Evolutionary conservation across 2,888 invertebrate genomes (phyloP).

Genomic region (Antheraea yamamai): DNA sequence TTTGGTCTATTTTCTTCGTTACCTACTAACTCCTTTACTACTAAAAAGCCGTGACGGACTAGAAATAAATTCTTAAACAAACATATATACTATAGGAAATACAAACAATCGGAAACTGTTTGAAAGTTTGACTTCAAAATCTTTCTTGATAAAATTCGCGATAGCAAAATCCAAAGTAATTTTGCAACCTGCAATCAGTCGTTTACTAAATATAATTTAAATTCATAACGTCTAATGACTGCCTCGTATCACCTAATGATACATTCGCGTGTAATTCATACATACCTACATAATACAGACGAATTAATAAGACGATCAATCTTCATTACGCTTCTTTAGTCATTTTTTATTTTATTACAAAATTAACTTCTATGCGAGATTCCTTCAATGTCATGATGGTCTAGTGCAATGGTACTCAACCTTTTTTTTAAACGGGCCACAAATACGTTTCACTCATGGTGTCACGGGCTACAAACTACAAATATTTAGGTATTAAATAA

Average conservation of each 20-base stretch:
- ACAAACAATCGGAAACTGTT: background rate
- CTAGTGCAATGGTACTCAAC: too few species aligned
- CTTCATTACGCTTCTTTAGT: background rate
- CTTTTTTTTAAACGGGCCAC: too few species aligned
- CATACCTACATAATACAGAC: slow-evolving; percentile 6
- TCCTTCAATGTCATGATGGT: too few species aligned
- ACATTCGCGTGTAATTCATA: slow-evolving; percentile 17
- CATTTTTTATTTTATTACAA: background rate
- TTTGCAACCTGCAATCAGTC: slow-evolving; percentile 29
- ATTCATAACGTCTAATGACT: slow-evolving; percentile 27
- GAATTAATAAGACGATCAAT: background rate
- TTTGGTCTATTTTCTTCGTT: too few species aligned
- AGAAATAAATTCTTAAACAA: too few species aligned
- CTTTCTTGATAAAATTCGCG: background rate
- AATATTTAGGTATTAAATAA: too few species aligned
- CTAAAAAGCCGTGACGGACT: too few species aligned
- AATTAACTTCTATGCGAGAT: too few species aligned
- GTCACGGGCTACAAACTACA: too few species aligned
- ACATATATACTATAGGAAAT: background rate
- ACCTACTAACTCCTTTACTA: too few species aligned
- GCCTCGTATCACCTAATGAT: slow-evolving; percentile 16
- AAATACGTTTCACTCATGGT: too few species aligned
- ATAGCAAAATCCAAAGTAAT: slow-evolving; percentile 14
- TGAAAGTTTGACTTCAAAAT: background rate
- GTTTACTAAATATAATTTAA: slow-evolving; percentile 29